A percentile compares a stretch with the other conserved stretches of the same genome.
Conservation (phyloP, 2,797 vertebrate genomes). For the Pantherophis vulpinus region DNA sequence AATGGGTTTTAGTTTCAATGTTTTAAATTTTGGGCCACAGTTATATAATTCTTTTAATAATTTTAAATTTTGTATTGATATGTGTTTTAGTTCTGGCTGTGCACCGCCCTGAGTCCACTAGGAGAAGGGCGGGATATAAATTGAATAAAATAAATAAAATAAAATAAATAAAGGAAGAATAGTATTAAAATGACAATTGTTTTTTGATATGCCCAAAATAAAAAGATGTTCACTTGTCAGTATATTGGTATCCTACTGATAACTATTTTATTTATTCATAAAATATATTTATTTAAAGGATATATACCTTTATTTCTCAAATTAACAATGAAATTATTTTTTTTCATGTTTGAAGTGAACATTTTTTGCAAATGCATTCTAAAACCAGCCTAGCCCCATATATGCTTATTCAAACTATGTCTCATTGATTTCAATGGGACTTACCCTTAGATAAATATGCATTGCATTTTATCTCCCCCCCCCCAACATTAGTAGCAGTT, state of each 20-base stretch:
- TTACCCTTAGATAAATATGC: constrained; percentile 5
- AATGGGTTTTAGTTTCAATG: too few species aligned
- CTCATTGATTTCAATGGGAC: not conserved
- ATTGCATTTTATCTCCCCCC: not conserved
- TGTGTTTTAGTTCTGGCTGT: too few species aligned
- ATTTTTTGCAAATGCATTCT: not conserved
- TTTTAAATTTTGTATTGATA: too few species aligned
- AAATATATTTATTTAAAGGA: constrained; percentile 8
- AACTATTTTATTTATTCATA: not conserved
- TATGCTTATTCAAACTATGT: not conserved
- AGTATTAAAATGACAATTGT: not conserved
- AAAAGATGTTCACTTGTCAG: not conserved
- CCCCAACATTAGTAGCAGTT: not conserved
- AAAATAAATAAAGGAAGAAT: not conserved
- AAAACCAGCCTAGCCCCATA: not conserved
- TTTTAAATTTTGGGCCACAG: too few species aligned
- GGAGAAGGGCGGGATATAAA: too few species aligned
- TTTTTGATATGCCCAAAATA: not conserved
- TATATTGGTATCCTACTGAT: constrained; percentile 20
- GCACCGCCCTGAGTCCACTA: too few species aligned
- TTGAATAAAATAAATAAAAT: too few species aligned
- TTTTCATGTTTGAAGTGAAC: not conserved
- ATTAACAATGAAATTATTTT: not conserved
- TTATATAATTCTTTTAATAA: too few species aligned
- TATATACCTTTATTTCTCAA: not conserved